phyloP scores from a whole-genome alignment of 2,113 vertebrate genomes.

The Chaetura pelagica region DNA sequence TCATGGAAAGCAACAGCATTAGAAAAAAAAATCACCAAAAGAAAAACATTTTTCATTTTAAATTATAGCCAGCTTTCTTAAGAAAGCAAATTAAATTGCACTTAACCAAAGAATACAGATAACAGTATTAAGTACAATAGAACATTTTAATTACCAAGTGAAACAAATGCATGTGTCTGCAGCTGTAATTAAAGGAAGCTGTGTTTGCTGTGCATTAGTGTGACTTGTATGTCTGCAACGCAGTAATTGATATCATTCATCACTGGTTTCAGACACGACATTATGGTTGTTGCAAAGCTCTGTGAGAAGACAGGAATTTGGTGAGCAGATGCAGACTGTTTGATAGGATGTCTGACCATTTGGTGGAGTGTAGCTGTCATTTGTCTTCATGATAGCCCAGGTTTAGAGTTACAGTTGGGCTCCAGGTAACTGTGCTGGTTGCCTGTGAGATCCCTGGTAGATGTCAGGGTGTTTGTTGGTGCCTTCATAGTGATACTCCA shows the following conservation, averaged over 20 bases:
- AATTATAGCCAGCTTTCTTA: constrained; percentile 33
- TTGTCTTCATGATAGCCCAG: neutral
- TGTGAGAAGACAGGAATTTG: neutral
- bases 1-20: neutral
- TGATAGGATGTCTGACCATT: neutral
- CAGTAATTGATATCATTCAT: constrained; percentile 63
- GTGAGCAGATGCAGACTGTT: neutral
- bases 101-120: constrained; percentile 53
- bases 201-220: constrained; percentile 37
- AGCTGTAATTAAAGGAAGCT: constrained; percentile 63
- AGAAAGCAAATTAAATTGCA: constrained; percentile 66
- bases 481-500: neutral
- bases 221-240: constrained; percentile 45
- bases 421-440: no score
- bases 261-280: constrained; percentile 4
- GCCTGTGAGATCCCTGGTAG: neutral
- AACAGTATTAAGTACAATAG: constrained; percentile 61
- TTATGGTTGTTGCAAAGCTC: neutral
- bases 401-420: neutral
- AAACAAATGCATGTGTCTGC: constrained; percentile 49
- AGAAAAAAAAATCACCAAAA: neutral
- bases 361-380: neutral
- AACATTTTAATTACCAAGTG: constrained; percentile 67
- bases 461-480: neutral
- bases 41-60: constrained; percentile 12